phyloP scores from a whole-genome alignment of 1,140 invertebrate genomes.

The Luehdorfia chinensis region DNA sequence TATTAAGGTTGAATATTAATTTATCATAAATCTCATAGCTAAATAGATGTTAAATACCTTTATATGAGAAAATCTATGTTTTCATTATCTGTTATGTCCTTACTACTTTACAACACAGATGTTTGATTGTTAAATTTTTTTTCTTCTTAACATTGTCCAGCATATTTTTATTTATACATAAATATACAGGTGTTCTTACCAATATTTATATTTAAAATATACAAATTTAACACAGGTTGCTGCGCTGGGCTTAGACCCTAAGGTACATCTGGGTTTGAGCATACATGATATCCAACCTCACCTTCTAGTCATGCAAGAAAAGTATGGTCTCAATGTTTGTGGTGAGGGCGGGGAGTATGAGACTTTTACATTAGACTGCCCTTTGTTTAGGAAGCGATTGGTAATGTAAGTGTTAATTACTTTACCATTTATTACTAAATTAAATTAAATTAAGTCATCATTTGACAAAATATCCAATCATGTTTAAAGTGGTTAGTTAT shows the following conservation, averaged over 20 bases:
- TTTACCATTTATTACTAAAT: too few species aligned
- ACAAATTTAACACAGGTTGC: constrained; percentile 81
- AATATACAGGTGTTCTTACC: too few species aligned
- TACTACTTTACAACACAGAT: too few species aligned
- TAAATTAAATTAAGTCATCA: too few species aligned
- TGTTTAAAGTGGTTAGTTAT: too few species aligned
- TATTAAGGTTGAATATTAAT: constrained; percentile 84
- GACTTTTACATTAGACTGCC: constrained; percentile 98
- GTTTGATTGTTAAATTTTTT: too few species aligned
- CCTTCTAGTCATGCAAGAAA: constrained; percentile 91
- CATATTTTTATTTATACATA: not conserved
- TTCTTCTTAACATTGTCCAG: too few species aligned
- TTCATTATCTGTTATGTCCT: not conserved
- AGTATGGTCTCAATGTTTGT: constrained; percentile 98
- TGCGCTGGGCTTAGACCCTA: constrained; percentile 90
- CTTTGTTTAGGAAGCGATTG: constrained; percentile 94
- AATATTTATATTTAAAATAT: not conserved
- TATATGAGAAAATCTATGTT: not conserved
- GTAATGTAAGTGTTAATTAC: constrained; percentile 94
- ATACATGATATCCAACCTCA: constrained; percentile 91
- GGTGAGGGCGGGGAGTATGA: constrained; percentile 99
- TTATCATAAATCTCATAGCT: constrained; percentile 8
- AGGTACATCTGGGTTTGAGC: constrained; percentile 91
- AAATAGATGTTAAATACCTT: not conserved
- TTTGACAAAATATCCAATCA: too few species aligned